phyloP scores from a whole-genome alignment of 2,888 invertebrate genomes.

The Andrena haemorrhoa region DNA sequence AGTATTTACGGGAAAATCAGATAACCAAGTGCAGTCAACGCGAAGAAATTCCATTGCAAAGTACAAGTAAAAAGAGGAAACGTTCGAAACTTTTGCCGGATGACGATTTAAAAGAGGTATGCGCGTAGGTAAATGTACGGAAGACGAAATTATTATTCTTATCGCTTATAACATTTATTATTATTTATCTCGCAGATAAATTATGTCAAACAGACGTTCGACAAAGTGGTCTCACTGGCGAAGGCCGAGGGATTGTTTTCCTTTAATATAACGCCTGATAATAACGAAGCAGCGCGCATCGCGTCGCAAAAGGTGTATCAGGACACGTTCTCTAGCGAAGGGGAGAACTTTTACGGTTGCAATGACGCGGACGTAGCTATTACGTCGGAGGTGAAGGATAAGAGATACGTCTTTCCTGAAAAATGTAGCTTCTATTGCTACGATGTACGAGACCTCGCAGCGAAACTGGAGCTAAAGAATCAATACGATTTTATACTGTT shows the following conservation, averaged over 20 bases:
- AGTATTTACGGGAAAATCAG: slow-evolving; percentile 83
- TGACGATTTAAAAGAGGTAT: slow-evolving; percentile 76
- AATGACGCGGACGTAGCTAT: slow-evolving; percentile 86
- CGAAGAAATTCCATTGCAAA: slow-evolving; percentile 68
- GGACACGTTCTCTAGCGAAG: slow-evolving; percentile 78
- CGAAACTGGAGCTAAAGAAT: slow-evolving; percentile 85
- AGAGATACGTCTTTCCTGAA: slow-evolving; percentile 89
- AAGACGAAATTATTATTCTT: not conserved
- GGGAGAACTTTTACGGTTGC: slow-evolving; percentile 86
- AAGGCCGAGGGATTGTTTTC: slow-evolving; percentile 74
- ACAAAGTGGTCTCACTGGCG: slow-evolving; percentile 70
- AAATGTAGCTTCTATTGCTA: slow-evolving; percentile 89
- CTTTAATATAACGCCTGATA: slow-evolving; percentile 67
- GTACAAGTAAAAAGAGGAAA: slow-evolving; percentile 80
- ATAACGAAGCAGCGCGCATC: slow-evolving; percentile 82
- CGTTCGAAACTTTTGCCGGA: slow-evolving; percentile 66
- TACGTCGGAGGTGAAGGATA: slow-evolving; percentile 85
- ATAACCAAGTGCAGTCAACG: slow-evolving; percentile 46
- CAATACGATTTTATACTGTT: slow-evolving; percentile 93
- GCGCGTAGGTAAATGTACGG: slow-evolving; percentile 1
- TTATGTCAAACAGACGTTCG: slow-evolving; percentile 75
- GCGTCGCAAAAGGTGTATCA: slow-evolving; percentile 83
- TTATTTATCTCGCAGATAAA: slow-evolving; percentile 76
- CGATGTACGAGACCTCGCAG: slow-evolving; percentile 87
- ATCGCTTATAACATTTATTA: slow-evolving; percentile 49